Evolutionary conservation across 2,888 invertebrate species (phyloP).

Genomic region (Electrophaes corylata): DNA sequence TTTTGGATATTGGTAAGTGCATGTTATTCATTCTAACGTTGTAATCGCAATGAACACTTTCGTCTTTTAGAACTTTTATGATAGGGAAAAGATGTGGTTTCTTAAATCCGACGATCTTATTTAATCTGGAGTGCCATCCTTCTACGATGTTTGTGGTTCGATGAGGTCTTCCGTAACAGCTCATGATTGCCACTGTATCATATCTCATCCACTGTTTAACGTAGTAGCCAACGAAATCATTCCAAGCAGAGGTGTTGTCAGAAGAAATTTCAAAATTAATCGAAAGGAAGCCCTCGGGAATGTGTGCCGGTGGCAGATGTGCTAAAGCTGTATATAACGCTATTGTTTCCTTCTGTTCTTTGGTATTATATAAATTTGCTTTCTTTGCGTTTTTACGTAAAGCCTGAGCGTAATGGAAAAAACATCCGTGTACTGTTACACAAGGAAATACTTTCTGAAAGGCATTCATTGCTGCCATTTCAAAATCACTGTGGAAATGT

Average conservation of each 20-base stretch:
- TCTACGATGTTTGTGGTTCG: not conserved
- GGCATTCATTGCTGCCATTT: constrained; percentile 15
- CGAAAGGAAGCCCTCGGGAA: not conserved
- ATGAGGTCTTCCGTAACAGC: not conserved
- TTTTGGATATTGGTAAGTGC: too few species aligned
- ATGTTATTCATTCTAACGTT: too few species aligned
- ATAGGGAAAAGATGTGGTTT: too few species aligned
- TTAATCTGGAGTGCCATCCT: not conserved
- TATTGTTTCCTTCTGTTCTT: constrained; percentile 8
- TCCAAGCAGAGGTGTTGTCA: constrained; percentile 6
- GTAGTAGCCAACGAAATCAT: not conserved
- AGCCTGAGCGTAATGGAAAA: constrained; percentile 14
- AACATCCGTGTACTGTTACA: constrained; percentile 15
- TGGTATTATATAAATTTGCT: constrained; percentile 11
- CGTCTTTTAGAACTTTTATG: too few species aligned
- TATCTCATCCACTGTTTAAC: not conserved
- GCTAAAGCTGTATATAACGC: not conserved
- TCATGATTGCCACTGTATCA: not conserved
- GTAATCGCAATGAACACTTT: too few species aligned
- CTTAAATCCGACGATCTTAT: not conserved
- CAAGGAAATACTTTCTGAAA: constrained; percentile 14
- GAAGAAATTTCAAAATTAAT: not conserved
- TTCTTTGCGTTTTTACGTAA: constrained; percentile 14
- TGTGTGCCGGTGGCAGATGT: not conserved
- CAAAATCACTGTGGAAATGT: constrained; percentile 16